These are phyloP conservation scores for Myotis daubentonii DNA, from an alignment of 2,797 vertebrate genomes.

Conservation along the genomic window DNA sequence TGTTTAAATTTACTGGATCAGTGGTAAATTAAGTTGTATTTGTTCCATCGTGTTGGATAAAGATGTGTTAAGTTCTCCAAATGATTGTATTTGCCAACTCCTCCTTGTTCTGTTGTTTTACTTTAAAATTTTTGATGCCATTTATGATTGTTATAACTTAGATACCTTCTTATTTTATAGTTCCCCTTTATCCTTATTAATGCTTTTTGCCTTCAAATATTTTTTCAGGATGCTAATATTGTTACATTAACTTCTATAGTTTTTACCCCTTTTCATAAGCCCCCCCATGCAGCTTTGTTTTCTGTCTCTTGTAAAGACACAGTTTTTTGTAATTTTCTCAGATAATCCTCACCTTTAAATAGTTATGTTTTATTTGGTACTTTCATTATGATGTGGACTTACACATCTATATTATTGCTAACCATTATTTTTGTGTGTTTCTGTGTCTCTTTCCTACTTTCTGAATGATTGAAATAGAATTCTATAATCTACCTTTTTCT, in stretches of 20 bases:
- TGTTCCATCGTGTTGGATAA: neutral
- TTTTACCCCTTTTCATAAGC: neutral
- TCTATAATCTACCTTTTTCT: neutral
- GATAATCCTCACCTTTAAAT: neutral
- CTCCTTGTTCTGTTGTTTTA: neutral
- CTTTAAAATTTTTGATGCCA: neutral
- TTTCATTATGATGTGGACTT: neutral
- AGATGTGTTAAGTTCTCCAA: neutral
- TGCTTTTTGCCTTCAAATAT: neutral
- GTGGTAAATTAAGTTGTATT: neutral
- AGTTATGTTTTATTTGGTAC: neutral
- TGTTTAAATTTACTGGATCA: neutral
- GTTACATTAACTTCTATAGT: neutral
- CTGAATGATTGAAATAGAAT: neutral
- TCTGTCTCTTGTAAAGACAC: neutral
- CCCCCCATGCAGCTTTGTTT: neutral
- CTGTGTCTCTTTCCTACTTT: neutral
- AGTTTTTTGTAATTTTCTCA: neutral
- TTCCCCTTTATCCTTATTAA: neutral
- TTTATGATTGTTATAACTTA: neutral
- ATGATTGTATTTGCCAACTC: neutral
- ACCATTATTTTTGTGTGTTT: neutral
- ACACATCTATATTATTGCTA: neutral
- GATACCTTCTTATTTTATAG: neutral
- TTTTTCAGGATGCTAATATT: neutral